phyloP scores from a whole-genome alignment of 1,140 invertebrate genomes.

The Drosophila ironensis region DNA sequence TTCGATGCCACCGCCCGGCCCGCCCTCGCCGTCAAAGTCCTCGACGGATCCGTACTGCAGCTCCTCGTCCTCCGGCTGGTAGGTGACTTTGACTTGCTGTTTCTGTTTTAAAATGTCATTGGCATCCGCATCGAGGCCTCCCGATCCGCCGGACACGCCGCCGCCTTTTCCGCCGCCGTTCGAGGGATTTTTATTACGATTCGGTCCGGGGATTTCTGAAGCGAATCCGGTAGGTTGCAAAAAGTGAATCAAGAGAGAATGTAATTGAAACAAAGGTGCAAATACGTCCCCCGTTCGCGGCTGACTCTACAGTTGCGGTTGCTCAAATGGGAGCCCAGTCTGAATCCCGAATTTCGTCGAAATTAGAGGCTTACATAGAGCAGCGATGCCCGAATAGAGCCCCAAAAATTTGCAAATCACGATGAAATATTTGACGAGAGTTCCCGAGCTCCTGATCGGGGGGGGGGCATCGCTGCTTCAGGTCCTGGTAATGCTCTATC shows the following conservation, averaged over 20 bases:
- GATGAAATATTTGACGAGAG: no score
- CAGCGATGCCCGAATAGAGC: no score
- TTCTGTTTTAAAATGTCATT: slow-evolving; percentile 82
- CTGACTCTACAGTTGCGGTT: neutral
- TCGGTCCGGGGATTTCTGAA: slow-evolving; percentile 84
- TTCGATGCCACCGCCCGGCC: slow-evolving; percentile 57
- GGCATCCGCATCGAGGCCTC: slow-evolving; percentile 67
- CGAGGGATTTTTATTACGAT: slow-evolving; percentile 78
- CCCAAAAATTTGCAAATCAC: no score
- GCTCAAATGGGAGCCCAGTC: neutral
- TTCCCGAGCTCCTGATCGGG: no score
- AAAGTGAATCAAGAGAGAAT: slow-evolving; percentile 44
- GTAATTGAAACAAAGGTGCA: slow-evolving; percentile 74
- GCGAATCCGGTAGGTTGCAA: slow-evolving; percentile 35
- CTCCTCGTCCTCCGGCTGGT: slow-evolving; percentile 80
- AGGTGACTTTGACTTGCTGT: slow-evolving; percentile 82
- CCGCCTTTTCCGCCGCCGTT: slow-evolving; percentile 55
- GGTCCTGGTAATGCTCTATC: no score
- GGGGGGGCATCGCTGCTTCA: no score
- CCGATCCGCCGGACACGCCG: slow-evolving; percentile 2
- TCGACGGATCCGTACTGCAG: slow-evolving; percentile 77
- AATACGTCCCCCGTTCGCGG: slow-evolving; percentile 28
- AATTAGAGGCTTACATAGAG: no score
- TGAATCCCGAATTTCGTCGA: no score
- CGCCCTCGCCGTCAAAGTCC: slow-evolving; percentile 76